Conservation (phyloP, 1,140 invertebrate species). For the Drosophila elegans region DNA sequence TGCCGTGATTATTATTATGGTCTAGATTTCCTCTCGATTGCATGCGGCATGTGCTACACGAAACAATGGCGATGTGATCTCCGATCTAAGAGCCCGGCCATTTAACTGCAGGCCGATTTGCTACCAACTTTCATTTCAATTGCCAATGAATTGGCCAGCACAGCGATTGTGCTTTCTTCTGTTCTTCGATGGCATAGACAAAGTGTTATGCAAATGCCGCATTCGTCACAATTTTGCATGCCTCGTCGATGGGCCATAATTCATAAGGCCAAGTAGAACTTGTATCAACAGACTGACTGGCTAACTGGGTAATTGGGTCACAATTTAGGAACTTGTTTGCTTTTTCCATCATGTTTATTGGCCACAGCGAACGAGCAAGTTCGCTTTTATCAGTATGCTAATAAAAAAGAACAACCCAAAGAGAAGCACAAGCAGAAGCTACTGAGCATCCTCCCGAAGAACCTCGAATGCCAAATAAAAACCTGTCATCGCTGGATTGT, state of each 20-base stretch:
- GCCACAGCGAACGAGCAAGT: slow-evolving; percentile 21
- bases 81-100: slow-evolving; percentile 10
- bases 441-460: slow-evolving; percentile 14
- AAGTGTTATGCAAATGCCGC: slow-evolving; percentile 50
- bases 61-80: slow-evolving; percentile 39
- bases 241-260: slow-evolving; percentile 16
- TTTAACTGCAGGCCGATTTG: slow-evolving; percentile 14
- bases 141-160: slow-evolving; percentile 62
- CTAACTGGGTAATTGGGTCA: slow-evolving; percentile 80
- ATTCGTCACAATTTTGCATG: slow-evolving; percentile 20
- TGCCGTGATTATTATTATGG: slow-evolving; percentile 40
- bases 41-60: slow-evolving; percentile 29
- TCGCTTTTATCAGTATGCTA: slow-evolving; percentile 74
- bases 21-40: slow-evolving; percentile 48
- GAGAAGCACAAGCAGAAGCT: slow-evolving; percentile 11
- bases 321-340: slow-evolving; percentile 79
- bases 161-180: slow-evolving; percentile 48
- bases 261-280: slow-evolving; percentile 26
- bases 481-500: slow-evolving; percentile 24
- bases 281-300: slow-evolving; percentile 42
- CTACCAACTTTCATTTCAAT: slow-evolving; percentile 70
- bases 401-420: slow-evolving; percentile 46
- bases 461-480: slow-evolving; percentile 40
- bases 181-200: slow-evolving; percentile 20
- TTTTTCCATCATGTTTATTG: slow-evolving; percentile 52